Evolutionary conservation across 2,113 vertebrate genomes (phyloP).

Genomic region (Tupaia chinensis): DNA sequence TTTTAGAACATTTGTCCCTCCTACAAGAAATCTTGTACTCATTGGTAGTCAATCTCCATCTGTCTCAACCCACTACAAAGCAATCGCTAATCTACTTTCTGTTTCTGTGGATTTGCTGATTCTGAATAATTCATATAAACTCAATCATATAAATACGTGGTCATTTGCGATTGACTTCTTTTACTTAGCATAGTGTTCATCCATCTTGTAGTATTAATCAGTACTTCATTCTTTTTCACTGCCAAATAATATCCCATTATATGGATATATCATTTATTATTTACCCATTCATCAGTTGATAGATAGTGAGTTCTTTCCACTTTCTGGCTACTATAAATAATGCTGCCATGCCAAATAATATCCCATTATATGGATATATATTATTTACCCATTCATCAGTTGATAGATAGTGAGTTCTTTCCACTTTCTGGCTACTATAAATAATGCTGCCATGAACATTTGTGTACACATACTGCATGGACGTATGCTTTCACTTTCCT

Average conservation of each 20-base stretch:
- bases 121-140: not conserved
- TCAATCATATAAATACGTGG: not conserved
- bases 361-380: not conserved
- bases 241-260: not conserved
- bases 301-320: not conserved
- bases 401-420: not conserved
- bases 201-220: not conserved
- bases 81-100: slow-evolving; percentile 11
- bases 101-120: not conserved
- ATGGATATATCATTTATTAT: not conserved
- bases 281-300: not conserved
- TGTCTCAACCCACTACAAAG: not conserved
- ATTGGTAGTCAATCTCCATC: not conserved
- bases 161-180: not conserved
- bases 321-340: slow-evolving; percentile 21
- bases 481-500: slow-evolving; percentile 18
- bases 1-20: slow-evolving; percentile 20
- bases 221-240: slow-evolving; percentile 34
- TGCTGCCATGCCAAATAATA: not conserved
- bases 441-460: not conserved
- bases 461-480: not conserved
- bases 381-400: not conserved
- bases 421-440: not conserved
- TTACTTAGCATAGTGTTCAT: not conserved
- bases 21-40: not conserved